Evolutionary conservation across 2,113 vertebrate genomes (phyloP), one percentile per base, ranked within the genome.

Genomic region (Echinops telfairi): DNA sequence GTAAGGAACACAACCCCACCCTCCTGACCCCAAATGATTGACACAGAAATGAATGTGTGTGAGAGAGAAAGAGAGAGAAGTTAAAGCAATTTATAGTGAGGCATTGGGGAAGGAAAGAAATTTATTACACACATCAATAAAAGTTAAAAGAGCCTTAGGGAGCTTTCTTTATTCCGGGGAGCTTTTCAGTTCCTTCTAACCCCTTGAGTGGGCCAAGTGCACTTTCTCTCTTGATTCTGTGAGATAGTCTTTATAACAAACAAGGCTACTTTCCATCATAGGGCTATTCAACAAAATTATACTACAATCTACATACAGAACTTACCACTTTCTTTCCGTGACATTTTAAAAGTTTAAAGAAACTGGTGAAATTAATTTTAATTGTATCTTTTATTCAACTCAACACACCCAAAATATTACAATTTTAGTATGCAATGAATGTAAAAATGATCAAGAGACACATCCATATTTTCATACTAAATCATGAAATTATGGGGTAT

Each of bases 281-380:
- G 33, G 0, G 0, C 19, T n/a, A 78, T 64, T 20, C 22, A 47
- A 9, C 2, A 91, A 43, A 93, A 58, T 38, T 40, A 36, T 33
- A 88, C 73, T 38, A 1, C 23, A 57, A 84, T 40, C 33, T 38
- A 86, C 36, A n/a, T 47, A 17, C 3, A 1, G 60, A 89, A 62
- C 53, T 83, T 58, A 86, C 82, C 70, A 20, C 9, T 78, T 93
- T 82, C 62, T 82, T 79, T 19, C 22, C 22, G 16, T 25, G 4
- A 43, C 27, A 9, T 83, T 92, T 70, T 90, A 91, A 86, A 73
- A 38, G 33, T 27, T 57, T 81, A 86, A 90, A 70, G 57, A 88
- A 90, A 76, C 43, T 33, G 27, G 22, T 27, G 1, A 80, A 89
- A 95, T 57, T 25, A n/a, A 76, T 38, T 89, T 75, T 53, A 91